Evolutionary conservation across 2,113 vertebrate genomes (phyloP).

Genomic region (Mus spicilegus): DNA sequence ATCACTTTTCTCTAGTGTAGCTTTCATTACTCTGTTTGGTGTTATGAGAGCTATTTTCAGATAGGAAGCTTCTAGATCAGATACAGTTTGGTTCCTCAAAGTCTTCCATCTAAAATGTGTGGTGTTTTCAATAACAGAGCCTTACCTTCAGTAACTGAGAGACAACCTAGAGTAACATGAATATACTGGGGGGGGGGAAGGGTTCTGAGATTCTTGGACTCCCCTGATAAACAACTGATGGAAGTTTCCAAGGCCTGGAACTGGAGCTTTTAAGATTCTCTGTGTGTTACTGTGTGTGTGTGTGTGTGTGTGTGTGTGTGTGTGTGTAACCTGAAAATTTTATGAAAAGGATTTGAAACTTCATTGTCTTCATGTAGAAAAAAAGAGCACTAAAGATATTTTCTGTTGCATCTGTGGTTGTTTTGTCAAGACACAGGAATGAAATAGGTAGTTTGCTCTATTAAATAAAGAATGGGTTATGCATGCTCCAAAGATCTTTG

Average conservation of each 20-base stretch:
- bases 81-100: background rate
- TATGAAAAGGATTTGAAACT: background rate
- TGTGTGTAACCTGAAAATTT: background rate
- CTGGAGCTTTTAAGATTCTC: background rate
- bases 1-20: too few relatives aligned
- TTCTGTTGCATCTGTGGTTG: background rate
- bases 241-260: background rate
- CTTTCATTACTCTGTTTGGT: background rate
- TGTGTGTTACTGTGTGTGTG: background rate
- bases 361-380: constrained; percentile 5
- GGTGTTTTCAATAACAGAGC: background rate
- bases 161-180: background rate
- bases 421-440: background rate
- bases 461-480: background rate
- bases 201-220: background rate
- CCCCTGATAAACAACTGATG: background rate
- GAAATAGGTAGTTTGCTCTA: background rate
- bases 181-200: background rate
- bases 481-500: background rate
- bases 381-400: background rate
- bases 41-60: background rate
- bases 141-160: background rate
- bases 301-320: background rate
- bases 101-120: background rate
- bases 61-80: background rate